phyloP scores from a whole-genome alignment of 2,797 vertebrate genomes.

The Cyclura pinguis region DNA sequence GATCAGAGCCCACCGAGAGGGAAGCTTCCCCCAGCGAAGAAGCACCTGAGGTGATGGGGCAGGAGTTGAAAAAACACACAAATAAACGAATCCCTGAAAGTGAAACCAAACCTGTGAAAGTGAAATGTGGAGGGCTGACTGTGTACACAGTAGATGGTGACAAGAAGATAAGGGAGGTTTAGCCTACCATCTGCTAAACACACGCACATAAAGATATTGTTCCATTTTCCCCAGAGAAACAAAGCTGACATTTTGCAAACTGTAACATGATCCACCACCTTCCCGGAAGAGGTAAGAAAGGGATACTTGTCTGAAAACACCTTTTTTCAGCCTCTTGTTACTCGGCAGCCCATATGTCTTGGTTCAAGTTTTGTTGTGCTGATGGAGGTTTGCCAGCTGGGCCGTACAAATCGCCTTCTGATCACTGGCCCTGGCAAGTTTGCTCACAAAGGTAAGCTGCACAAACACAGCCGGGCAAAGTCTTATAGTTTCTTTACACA shows the following conservation, averaged over 20 bases:
- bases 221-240: background rate
- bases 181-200: background rate
- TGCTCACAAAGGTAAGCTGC: constrained; percentile 50
- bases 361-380: constrained; percentile 37
- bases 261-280: constrained; percentile 23
- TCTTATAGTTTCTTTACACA: constrained; percentile 61
- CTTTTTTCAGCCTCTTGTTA: constrained; percentile 21
- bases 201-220: background rate
- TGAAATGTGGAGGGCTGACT: too few relatives aligned
- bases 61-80: too few relatives aligned
- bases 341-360: constrained; percentile 51
- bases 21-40: too few relatives aligned
- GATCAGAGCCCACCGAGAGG: too few relatives aligned
- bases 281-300: constrained; percentile 42
- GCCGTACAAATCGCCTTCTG: constrained; percentile 52
- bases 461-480: constrained; percentile 64
- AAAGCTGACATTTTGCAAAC: accelerated
- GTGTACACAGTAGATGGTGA: too few relatives aligned
- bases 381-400: constrained; percentile 2
- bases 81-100: too few relatives aligned
- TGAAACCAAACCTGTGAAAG: too few relatives aligned
- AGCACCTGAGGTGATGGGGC: too few relatives aligned
- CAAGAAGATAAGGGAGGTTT: background rate
- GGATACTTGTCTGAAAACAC: constrained; percentile 32
- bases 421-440: constrained; percentile 62